These are phyloP conservation scores for Xestia xanthographa DNA, from an alignment of 2,888 invertebrate species.

Conservation along the genomic window DNA sequence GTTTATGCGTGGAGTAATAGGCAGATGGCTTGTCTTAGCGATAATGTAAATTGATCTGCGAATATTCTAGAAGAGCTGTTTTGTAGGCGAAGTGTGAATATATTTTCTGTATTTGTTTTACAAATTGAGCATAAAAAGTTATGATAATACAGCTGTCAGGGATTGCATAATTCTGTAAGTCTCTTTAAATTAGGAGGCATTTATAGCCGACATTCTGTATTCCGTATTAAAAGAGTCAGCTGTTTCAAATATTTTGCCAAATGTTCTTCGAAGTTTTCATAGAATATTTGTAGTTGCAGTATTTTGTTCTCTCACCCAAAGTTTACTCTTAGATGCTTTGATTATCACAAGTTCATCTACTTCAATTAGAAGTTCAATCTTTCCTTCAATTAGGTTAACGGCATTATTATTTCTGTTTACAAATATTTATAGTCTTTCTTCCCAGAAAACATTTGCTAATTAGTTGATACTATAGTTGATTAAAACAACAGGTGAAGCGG, in stretches of 20 bases:
- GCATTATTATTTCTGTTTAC: slow-evolving; percentile 10
- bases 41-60: slow-evolving; percentile 44
- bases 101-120: slow-evolving; percentile 26
- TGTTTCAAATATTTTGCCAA: slow-evolving; percentile 12
- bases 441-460: slow-evolving; percentile 23
- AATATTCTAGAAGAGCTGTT: slow-evolving; percentile 39
- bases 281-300: no score
- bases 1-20: slow-evolving; percentile 27
- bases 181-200: background rate
- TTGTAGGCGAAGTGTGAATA: slow-evolving; percentile 8
- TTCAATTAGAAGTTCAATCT: slow-evolving; percentile 5
- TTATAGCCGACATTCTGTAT: background rate
- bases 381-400: background rate
- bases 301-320: background rate
- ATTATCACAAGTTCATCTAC: background rate
- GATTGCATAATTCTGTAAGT: slow-evolving; percentile 40
- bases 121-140: slow-evolving; percentile 24
- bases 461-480: slow-evolving; percentile 13
- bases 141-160: slow-evolving; percentile 23
- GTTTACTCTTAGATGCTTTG: background rate
- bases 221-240: slow-evolving; percentile 22
- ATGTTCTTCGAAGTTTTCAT: background rate
- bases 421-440: slow-evolving; percentile 18
- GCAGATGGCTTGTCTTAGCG: slow-evolving; percentile 42
- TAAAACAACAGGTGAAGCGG: slow-evolving; percentile 18